phyloP scores from a whole-genome alignment of 2,888 invertebrate species.

The Lamproptera curius region DNA sequence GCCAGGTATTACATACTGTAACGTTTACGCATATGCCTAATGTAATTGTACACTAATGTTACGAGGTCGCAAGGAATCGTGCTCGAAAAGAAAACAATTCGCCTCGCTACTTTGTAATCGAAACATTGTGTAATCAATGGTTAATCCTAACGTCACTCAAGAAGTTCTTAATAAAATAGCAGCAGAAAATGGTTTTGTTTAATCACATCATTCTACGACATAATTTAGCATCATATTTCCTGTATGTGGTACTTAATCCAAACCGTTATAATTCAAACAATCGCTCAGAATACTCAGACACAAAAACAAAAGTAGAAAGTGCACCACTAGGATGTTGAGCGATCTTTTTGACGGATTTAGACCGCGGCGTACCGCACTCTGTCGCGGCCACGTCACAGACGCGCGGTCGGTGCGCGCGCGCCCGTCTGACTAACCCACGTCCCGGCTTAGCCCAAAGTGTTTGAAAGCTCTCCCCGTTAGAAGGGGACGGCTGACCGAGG shows the following conservation, averaged over 20 bases:
- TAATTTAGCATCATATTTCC: too few relatives aligned
- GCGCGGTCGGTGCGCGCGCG: constrained; percentile 66
- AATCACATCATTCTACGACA: too few relatives aligned
- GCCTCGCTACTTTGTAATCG: too few relatives aligned
- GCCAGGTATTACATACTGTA: not conserved
- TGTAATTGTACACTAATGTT: constrained; percentile 9
- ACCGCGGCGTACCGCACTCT: constrained; percentile 26
- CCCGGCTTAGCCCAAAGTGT: constrained; percentile 52
- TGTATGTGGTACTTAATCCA: too few relatives aligned
- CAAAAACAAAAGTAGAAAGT: constrained; percentile 32
- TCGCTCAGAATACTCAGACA: constrained; percentile 36
- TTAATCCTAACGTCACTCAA: too few relatives aligned
- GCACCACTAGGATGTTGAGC: constrained; percentile 33
- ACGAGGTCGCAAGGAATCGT: constrained; percentile 25
- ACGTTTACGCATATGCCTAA: not conserved
- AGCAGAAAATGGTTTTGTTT: too few relatives aligned
- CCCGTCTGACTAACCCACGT: constrained; percentile 55
- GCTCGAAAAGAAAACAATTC: constrained; percentile 45
- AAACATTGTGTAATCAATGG: too few relatives aligned
- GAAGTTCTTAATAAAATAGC: too few relatives aligned
- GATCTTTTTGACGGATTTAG: constrained; percentile 38
- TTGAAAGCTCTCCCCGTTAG: constrained; percentile 57
- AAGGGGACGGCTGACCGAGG: constrained; percentile 43
- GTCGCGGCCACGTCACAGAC: constrained; percentile 32
- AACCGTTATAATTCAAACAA: constrained; percentile 10